These are phyloP conservation scores for Nemotelus nigrinus DNA, from an alignment of 2,888 invertebrate genomes.

Conservation along the genomic window DNA sequence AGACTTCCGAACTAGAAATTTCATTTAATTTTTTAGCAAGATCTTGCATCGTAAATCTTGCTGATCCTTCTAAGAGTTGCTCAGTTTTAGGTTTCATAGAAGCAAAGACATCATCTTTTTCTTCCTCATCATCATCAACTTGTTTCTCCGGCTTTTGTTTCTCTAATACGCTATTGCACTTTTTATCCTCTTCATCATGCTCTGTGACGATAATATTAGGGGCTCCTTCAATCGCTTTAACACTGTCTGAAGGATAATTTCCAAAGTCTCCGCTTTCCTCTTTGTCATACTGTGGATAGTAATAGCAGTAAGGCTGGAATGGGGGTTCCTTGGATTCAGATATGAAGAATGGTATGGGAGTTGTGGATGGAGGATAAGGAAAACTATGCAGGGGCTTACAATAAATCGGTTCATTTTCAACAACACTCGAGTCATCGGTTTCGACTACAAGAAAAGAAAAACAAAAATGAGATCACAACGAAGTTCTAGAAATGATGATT, in stretches of 20 bases:
- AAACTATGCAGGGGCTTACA: slow-evolving; percentile 53
- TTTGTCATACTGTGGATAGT: slow-evolving; percentile 31
- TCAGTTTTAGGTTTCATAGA: no score
- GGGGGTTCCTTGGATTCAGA: slow-evolving; percentile 15
- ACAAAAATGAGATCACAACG: slow-evolving; percentile 40
- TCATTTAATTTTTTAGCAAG: slow-evolving; percentile 57
- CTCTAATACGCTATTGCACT: slow-evolving; percentile 54
- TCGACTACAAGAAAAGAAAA: slow-evolving; percentile 59
- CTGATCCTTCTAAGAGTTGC: no score
- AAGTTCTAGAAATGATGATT: no score
- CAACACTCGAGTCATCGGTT: slow-evolving; percentile 63
- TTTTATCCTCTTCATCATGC: slow-evolving; percentile 15
- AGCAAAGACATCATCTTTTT: slow-evolving; percentile 49
- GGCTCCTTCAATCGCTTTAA: slow-evolving; percentile 20
- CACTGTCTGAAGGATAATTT: slow-evolving; percentile 1
- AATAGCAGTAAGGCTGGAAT: slow-evolving; percentile 54
- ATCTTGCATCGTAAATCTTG: no score
- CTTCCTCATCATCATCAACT: slow-evolving; percentile 46
- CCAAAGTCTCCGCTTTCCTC: slow-evolving; percentile 35
- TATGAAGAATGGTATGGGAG: slow-evolving; percentile 9
- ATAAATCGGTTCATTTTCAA: slow-evolving; percentile 60
- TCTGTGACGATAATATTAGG: slow-evolving; percentile 34
- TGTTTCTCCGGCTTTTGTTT: slow-evolving; percentile 34
- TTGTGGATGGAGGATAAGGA: slow-evolving; percentile 36
- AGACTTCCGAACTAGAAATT: slow-evolving; percentile 56